phyloP scores from a whole-genome alignment of 2,888 invertebrate genomes.

The Tinea trinotella region DNA sequence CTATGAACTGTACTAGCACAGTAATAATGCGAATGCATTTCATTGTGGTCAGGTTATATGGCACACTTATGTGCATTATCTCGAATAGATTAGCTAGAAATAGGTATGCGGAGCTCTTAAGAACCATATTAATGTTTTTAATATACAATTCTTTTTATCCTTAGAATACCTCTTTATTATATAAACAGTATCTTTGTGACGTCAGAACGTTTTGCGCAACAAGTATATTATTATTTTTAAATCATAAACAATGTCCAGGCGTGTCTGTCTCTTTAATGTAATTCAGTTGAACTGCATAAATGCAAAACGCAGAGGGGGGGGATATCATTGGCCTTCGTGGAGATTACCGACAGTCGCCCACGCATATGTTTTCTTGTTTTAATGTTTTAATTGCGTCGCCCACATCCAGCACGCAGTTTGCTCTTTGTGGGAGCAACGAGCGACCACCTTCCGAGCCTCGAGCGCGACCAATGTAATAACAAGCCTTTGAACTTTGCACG shows the following conservation, averaged over 20 bases:
- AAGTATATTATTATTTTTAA: background rate
- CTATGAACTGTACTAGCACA: conserved; percentile 40
- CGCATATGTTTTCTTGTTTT: conserved; percentile 33
- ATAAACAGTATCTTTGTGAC: background rate
- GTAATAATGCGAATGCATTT: conserved; percentile 34
- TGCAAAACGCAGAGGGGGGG: background rate
- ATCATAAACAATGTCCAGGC: background rate
- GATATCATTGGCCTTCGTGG: conserved; percentile 11
- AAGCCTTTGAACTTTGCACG: conserved; percentile 20
- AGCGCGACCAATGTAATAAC: background rate
- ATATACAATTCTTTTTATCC: background rate
- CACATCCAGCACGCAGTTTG: conserved; percentile 30
- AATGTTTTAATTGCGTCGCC: conserved; percentile 59
- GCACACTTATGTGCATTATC: conserved; percentile 48
- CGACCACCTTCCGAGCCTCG: conserved; percentile 6
- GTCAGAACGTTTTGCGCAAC: background rate
- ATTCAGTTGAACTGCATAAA: background rate
- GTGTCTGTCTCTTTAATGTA: background rate
- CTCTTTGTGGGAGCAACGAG: background rate
- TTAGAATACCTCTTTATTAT: background rate
- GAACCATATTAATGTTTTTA: background rate
- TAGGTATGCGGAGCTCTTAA: conserved; percentile 24
- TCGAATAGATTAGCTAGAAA: conserved; percentile 43
- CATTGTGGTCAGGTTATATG: conserved; percentile 36
- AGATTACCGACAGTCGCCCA: conserved; percentile 19